A percentile compares a stretch with the other conserved stretches of the same genome.
phyloP scores from a whole-genome alignment of 1,140 invertebrate species.

The Papilio aristodemus region DNA sequence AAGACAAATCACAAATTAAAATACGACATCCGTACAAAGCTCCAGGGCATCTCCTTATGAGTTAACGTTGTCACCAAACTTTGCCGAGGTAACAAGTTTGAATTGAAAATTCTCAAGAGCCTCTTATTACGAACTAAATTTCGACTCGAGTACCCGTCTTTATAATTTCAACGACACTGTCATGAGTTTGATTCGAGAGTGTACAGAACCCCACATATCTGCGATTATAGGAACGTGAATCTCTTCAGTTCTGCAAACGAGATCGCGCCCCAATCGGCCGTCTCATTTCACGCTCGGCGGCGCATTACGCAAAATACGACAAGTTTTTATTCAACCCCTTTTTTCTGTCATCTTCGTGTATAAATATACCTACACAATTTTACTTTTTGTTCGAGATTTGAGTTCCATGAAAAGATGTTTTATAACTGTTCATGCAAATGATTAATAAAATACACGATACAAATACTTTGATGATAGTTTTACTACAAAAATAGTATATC shows the following conservation, averaged over 20 bases:
- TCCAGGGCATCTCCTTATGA: background rate
- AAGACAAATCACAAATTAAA: no score
- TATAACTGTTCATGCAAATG: no score
- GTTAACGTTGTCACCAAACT: background rate
- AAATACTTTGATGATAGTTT: no score
- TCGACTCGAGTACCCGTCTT: background rate
- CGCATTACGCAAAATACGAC: slow-evolving; percentile 43
- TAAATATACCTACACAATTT: background rate
- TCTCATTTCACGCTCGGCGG: slow-evolving; percentile 46
- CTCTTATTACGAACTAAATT: background rate
- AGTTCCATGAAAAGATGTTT: background rate
- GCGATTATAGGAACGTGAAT: background rate
- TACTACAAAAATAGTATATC: no score
- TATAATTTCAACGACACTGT: background rate
- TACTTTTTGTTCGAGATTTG: background rate
- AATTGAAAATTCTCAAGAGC: slow-evolving; percentile 15
- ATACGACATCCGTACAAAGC: background rate
- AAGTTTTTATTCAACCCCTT: slow-evolving; percentile 47
- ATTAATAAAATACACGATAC: no score
- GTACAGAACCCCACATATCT: background rate
- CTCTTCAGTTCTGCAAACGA: slow-evolving; percentile 2
- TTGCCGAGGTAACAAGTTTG: slow-evolving; percentile 1
- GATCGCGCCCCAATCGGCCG: slow-evolving; percentile 34
- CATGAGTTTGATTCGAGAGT: background rate
- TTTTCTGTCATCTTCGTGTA: slow-evolving; percentile 33